phyloP scores from a whole-genome alignment of 2,113 vertebrate species.

The Phalacrocorax brasilianus region DNA sequence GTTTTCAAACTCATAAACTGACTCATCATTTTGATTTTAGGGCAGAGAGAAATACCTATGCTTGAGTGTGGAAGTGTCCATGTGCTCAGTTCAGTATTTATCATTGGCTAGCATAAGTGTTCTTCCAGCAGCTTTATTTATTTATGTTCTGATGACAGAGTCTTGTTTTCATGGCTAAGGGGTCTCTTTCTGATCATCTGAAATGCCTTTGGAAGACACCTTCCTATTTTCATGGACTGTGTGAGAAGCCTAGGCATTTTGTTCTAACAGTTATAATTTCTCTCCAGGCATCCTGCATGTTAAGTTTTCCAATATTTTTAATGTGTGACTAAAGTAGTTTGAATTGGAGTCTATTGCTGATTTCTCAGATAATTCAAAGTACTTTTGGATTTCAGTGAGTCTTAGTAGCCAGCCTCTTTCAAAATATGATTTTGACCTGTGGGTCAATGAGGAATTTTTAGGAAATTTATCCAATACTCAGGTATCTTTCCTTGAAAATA shows the following conservation, averaged over 20 bases:
- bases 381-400: not conserved
- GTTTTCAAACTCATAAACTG: not conserved
- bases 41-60: not conserved
- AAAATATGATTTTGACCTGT: not conserved
- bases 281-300: not conserved
- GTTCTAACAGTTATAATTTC: not conserved
- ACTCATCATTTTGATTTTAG: not conserved
- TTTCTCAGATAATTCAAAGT: not conserved
- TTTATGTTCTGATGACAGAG: not conserved
- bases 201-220: not conserved
- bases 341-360: not conserved
- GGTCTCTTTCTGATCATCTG: not conserved
- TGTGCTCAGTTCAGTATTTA: not conserved
- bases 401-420: not conserved
- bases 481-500: not conserved
- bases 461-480: not conserved
- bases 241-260: not conserved
- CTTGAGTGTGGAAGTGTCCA: not conserved
- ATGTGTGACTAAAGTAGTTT: not conserved
- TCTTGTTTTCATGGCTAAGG: not conserved
- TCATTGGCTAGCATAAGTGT: not conserved
- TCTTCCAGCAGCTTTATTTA: not conserved
- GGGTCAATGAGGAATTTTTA: not conserved
- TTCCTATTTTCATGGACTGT: not conserved
- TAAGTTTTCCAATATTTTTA: not conserved